Percentiles rank a stretch among this genome's conserved stretches.
Conservation (phyloP, 2,888 invertebrate genomes). For the Agrotis clavis region DNA sequence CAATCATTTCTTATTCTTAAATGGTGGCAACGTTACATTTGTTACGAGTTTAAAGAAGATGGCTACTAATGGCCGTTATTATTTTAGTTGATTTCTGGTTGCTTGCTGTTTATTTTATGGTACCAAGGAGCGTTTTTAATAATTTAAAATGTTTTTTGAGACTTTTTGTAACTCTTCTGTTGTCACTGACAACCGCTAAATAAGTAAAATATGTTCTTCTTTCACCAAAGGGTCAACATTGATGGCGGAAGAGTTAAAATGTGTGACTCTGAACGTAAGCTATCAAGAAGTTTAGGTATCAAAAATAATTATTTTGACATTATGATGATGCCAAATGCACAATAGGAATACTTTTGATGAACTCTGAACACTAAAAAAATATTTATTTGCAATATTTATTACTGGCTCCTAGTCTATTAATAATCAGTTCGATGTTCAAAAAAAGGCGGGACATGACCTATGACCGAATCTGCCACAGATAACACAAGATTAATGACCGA, state of each 20-base stretch:
- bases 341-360: not conserved
- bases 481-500: constrained; percentile 68
- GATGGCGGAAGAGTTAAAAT: no score
- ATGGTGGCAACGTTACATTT: constrained; percentile 50
- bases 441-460: constrained; percentile 61
- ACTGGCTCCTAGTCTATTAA: constrained; percentile 59
- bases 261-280: no score
- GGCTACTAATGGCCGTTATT: constrained; percentile 37
- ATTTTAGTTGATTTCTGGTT: constrained; percentile 54
- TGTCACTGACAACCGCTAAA: not conserved
- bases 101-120: constrained; percentile 36
- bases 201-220: no score
- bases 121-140: constrained; percentile 11
- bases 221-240: no score
- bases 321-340: no score
- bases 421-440: constrained; percentile 56
- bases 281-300: no score
- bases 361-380: not conserved
- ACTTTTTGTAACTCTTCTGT: not conserved
- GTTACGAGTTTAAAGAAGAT: constrained; percentile 40
- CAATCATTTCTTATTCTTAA: constrained; percentile 62
- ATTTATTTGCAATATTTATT: constrained; percentile 25
- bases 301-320: no score
- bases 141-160: constrained; percentile 20
- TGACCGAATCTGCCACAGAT: constrained; percentile 68